Percentiles rank a stretch among this genome's conserved stretches.
Conservation (phyloP, 2,113 vertebrate genomes). For the Brachirus orientalis region DNA sequence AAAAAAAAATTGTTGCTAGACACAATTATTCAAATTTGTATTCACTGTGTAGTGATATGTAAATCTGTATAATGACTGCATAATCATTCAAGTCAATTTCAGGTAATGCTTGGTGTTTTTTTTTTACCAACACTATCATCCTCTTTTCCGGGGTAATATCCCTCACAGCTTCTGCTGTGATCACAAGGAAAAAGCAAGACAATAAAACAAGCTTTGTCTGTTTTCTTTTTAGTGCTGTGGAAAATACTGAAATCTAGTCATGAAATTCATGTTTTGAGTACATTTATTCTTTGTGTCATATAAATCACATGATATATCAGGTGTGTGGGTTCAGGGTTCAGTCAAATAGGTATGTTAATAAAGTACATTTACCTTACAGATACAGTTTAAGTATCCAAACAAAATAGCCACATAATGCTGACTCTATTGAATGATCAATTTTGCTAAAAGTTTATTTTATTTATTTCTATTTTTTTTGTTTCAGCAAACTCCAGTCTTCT, state of each 20-base stretch:
- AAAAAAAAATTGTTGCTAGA: constrained; percentile 1
- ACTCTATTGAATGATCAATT: constrained; percentile 9
- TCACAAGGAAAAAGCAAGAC: background rate
- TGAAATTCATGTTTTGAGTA: background rate
- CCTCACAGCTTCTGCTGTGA: background rate
- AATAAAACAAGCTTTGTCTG: background rate
- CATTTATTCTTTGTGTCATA: background rate
- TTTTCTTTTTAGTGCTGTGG: background rate
- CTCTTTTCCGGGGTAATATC: background rate
- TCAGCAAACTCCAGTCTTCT: constrained; percentile 97
- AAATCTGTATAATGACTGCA: constrained; percentile 3
- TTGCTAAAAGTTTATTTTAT: constrained; percentile 14
- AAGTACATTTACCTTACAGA: background rate
- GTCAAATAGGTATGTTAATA: background rate
- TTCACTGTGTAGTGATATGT: constrained; percentile 13
- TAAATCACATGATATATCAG: no score
- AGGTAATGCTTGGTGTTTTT: background rate
- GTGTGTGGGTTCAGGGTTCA: no score
- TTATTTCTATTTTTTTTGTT: constrained; percentile 64
- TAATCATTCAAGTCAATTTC: constrained; percentile 21
- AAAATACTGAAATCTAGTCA: background rate
- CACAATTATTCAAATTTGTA: constrained; percentile 25
- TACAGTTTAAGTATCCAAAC: background rate
- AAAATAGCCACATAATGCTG: constrained; percentile 2
- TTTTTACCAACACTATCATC: background rate